Evolutionary conservation across 2,888 invertebrate genomes (phyloP).

Genomic region (Cantharis rustica): DNA sequence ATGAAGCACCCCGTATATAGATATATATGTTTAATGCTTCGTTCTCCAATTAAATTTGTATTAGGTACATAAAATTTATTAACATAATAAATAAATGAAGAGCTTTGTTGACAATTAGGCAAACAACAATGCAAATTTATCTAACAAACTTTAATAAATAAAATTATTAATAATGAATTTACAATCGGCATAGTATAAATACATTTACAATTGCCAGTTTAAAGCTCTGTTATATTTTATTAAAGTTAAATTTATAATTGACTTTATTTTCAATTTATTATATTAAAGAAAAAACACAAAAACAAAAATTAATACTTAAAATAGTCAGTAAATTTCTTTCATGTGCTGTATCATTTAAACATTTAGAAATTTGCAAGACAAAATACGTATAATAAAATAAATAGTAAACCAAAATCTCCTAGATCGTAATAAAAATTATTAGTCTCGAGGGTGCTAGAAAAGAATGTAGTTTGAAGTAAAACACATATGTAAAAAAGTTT

Average conservation of each 20-base stretch:
- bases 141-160: background rate
- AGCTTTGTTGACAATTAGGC: constrained; percentile 3
- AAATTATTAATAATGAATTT: constrained; percentile 4
- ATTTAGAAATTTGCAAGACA: background rate
- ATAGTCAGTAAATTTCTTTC: background rate
- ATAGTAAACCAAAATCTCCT: background rate
- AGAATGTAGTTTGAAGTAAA: background rate
- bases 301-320: background rate
- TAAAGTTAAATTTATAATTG: background rate
- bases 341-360: background rate
- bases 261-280: background rate
- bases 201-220: background rate
- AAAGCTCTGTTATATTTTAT: background rate
- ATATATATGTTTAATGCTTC: background rate
- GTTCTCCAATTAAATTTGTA: background rate
- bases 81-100: background rate
- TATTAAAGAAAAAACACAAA: background rate
- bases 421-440: background rate
- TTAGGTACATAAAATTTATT: background rate
- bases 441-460: background rate
- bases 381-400: background rate
- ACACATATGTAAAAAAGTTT: background rate
- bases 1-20: background rate
- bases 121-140: background rate
- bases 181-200: background rate